Percentiles rank a stretch among this genome's conserved stretches.
phyloP scores from a whole-genome alignment of 1,140 invertebrate species.

The Trichoplusia ni region DNA sequence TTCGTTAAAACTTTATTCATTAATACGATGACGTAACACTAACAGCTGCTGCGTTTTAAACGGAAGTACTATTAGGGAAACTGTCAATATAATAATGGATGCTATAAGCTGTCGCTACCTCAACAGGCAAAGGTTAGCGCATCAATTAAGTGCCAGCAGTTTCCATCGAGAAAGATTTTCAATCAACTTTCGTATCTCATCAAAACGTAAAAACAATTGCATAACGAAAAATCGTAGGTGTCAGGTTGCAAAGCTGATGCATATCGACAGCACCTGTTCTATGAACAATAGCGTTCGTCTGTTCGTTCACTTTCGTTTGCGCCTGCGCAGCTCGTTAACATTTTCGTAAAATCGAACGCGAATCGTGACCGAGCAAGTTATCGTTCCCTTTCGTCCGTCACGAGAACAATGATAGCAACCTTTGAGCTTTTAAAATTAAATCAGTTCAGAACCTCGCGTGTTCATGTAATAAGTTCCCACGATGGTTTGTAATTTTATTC shows the following conservation, averaged over 20 bases:
- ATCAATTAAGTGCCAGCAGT: constrained; percentile 15
- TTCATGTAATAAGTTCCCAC: constrained; percentile 23
- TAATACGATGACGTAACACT: neutral
- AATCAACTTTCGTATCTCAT: neutral
- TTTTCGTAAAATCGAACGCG: constrained; percentile 60
- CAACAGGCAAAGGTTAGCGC: neutral
- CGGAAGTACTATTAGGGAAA: constrained; percentile 3
- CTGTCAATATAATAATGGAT: neutral
- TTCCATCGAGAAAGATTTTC: neutral
- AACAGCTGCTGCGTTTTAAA: neutral
- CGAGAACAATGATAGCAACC: constrained; percentile 32
- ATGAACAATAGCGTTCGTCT: constrained; percentile 31
- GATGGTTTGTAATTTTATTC: neutral
- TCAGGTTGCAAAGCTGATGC: constrained; percentile 11
- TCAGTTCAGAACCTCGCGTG: constrained; percentile 10
- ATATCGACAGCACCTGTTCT: constrained; percentile 33
- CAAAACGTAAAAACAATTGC: constrained; percentile 24
- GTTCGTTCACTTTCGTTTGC: constrained; percentile 36
- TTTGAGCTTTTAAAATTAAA: constrained; percentile 35
- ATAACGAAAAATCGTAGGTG: constrained; percentile 25
- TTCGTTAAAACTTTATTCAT: too few relatives aligned
- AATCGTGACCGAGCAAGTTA: constrained; percentile 61
- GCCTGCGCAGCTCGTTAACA: constrained; percentile 60
- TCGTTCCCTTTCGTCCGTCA: constrained; percentile 51
- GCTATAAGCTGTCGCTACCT: neutral